Conservation (phyloP, 2,888 invertebrate genomes). For the Drosophila demipolita region DNA sequence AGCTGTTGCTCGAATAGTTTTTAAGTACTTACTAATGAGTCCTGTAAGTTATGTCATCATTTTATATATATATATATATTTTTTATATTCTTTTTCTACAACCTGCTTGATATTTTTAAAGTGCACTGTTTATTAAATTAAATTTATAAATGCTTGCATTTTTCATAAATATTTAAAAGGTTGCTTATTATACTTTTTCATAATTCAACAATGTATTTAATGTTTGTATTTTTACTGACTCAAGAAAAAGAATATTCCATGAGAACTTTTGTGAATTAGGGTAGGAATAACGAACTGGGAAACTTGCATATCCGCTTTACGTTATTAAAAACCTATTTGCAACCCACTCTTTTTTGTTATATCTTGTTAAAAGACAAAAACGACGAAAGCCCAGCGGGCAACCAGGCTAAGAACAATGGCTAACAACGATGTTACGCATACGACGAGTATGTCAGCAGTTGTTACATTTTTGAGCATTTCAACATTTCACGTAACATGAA, state of each 20-base stretch:
- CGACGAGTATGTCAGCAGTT: slow-evolving; percentile 45
- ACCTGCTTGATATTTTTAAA: not conserved
- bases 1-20: slow-evolving; percentile 78
- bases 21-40: slow-evolving; percentile 80
- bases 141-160: not conserved
- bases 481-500: not conserved
- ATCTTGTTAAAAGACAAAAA: slow-evolving; percentile 24
- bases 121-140: not conserved
- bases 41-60: slow-evolving; percentile 23
- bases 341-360: slow-evolving; percentile 26
- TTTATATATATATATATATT: not conserved
- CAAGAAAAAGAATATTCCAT: slow-evolving; percentile 3
- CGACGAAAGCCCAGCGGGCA: slow-evolving; percentile 47
- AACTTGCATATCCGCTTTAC: slow-evolving; percentile 10
- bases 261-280: not conserved
- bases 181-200: not conserved
- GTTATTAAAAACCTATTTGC: slow-evolving; percentile 26
- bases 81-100: not conserved
- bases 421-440: slow-evolving; percentile 69
- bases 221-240: not conserved
- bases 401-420: slow-evolving; percentile 56
- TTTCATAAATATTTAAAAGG: not conserved
- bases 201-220: not conserved
- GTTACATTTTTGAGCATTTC: slow-evolving; percentile 20
- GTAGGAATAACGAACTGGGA: slow-evolving; percentile 7